Evolutionary conservation across 1,140 invertebrate genomes (phyloP), one percentile per base, ranked within the genome.

Genomic region (Streblospio benedicti): DNA sequence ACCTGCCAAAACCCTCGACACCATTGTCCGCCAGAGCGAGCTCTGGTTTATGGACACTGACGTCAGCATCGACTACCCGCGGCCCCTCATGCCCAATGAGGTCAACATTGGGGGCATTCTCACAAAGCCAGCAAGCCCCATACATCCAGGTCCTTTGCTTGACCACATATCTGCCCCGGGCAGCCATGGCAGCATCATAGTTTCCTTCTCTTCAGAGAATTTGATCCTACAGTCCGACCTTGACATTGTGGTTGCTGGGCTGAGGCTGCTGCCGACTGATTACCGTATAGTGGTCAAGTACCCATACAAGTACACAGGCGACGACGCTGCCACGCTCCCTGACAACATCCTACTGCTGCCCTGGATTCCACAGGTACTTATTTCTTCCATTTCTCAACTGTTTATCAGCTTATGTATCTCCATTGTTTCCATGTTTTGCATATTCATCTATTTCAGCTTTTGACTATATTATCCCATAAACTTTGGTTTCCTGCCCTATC

Each of bases 311-410:
- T n/a, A n/a, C n/a, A n/a, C n/a, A n/a, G n/a, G n/a, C n/a, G n/a
- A n/a, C n/a, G n/a, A n/a, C n/a, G n/a, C n/a, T n/a, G n/a, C n/a
- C n/a, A n/a, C n/a, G n/a, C n/a, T n/a, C n/a, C 68, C 79, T 0
- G 73, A 80, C 54, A 88, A 88, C 74, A 77, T 88, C 32, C 80
- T 81, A 64, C 70, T 84, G 4, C 72, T 78, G n/a, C 82, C 81
- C 65, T 88, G 86, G 86, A 67, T 86, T 60, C 87, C 86, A 1
- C 86, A 88, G 72, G n/a, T n/a, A n/a, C n/a, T n/a, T 74, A 76
- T 87, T 33, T 80, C 81, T 65, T 71, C 84, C 4, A n/a, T n/a
- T n/a, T n/a, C n/a, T n/a, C n/a, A n/a, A n/a, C n/a, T n/a, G n/a
- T n/a, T n/a, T n/a, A n/a, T n/a, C n/a, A n/a, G n/a, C n/a, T n/a